A percentile compares a stretch with the other conserved stretches of the same genome.
Conservation (phyloP, 2,888 invertebrate species). For the Ectemnius continuus region DNA sequence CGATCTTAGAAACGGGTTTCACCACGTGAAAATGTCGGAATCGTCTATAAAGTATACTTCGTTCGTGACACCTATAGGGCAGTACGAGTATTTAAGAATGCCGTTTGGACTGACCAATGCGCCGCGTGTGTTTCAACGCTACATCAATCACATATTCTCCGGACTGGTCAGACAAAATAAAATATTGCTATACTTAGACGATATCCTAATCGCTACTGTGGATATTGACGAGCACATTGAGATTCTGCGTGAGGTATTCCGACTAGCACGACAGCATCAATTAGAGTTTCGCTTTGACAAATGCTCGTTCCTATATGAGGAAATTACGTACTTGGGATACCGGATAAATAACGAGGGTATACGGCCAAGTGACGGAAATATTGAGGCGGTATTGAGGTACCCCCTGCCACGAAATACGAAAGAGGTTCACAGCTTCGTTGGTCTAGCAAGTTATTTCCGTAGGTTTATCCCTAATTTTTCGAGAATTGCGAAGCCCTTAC, state of each 20-base stretch:
- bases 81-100: constrained; percentile 20
- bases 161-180: not conserved
- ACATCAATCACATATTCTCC: not conserved
- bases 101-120: constrained; percentile 24
- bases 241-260: constrained; percentile 38
- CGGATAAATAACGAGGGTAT: constrained; percentile 4
- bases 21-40: not conserved
- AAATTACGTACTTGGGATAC: constrained; percentile 31
- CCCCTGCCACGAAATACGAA: constrained; percentile 46
- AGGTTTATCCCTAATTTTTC: constrained; percentile 48
- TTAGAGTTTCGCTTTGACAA: constrained; percentile 24
- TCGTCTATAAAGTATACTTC: not conserved
- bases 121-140: constrained; percentile 18
- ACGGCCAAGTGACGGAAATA: constrained; percentile 28
- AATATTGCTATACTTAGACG: constrained; percentile 23
- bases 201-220: constrained; percentile 12
- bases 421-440: constrained; percentile 43
- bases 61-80: constrained; percentile 15
- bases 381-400: constrained; percentile 37
- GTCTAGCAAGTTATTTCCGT: constrained; percentile 51
- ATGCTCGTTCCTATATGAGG: constrained; percentile 13
- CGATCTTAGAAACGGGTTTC: not conserved
- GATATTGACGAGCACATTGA: constrained; percentile 16
- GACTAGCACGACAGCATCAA: not conserved
- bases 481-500: constrained; percentile 46